Base-by-base conservation (phyloP, 2,113 vertebrate species). In the Xyliphius kryptos region DNA sequence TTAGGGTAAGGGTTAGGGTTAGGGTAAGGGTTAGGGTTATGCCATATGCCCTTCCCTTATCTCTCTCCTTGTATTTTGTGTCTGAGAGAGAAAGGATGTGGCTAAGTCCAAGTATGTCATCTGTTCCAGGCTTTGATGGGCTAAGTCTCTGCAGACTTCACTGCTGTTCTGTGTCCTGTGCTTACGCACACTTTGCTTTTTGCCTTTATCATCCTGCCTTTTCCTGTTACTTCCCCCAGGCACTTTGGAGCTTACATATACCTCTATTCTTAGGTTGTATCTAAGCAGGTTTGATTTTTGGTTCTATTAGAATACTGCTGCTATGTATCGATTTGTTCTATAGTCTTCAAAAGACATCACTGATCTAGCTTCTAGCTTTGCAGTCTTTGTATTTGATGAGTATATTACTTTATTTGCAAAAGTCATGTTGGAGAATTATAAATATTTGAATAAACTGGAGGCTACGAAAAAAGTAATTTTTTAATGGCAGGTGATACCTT, bases 71-170 rank as follows among this genome's bases (percentile, higher is more conserved):
- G 68, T 73, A 32, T 66, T 50, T 65, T 72, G 67, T 79, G 70
- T 38, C 8, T 68, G 61, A 56, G 67, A 41, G 69, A 76, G 78
- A 79, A 76, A 72, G 68, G 66, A 81, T 76, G 63, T 55, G 67
- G 76, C 68, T 73, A 53, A 68, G 59, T 63, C 68, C 71, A 79
- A 79, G 72, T 74, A 63, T 83, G 77, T 82, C 80, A 76, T 80
- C 74, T 80, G 73, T 68, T 77, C 75, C 72, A 73, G 38, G 66
- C 83, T 82, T 82, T 82, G 74, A 86, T 81, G 79, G 74, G 72
- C 68, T 63, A 71, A 46, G 71, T 61, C 73, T 68, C 59, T 43
- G 61, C 16, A 19, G 64, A 55, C 54, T 67, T 57, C 48, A 4
- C 43, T 41, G 53, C 32, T 72, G 77, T 72, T 71, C 74, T 74